These are phyloP conservation scores for Limnodromus scolopaceus DNA, from an alignment of 2,797 vertebrate genomes.

Conservation along the genomic window DNA sequence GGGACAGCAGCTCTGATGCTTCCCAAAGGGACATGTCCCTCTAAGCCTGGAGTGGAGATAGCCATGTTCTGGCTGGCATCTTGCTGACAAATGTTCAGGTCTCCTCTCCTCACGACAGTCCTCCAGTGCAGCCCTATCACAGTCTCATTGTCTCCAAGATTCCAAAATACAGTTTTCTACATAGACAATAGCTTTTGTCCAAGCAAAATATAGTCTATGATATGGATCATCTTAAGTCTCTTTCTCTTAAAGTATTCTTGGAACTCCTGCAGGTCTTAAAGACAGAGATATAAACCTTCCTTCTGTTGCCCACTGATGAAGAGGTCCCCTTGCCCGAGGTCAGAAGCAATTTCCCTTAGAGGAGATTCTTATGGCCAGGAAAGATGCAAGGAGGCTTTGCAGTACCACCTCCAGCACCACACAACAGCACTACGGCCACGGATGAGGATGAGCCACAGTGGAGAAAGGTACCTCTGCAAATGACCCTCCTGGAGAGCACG, in stretches of 20 bases:
- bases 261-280: not conserved
- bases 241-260: not conserved
- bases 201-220: not conserved
- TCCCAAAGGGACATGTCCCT: accelerated
- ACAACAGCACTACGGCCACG: accelerated
- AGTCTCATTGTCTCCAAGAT: not conserved
- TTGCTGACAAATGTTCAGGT: not conserved
- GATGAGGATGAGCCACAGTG: not conserved
- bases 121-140: not conserved
- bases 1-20: not conserved
- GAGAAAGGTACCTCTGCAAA: not conserved
- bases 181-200: too few relatives aligned
- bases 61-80: accelerated
- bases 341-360: not conserved
- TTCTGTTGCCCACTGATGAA: not conserved
- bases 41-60: not conserved
- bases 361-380: not conserved
- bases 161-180: not conserved
- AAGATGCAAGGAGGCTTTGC: not conserved
- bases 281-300: not conserved
- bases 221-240: not conserved
- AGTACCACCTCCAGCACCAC: not conserved
- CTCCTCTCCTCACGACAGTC: not conserved
- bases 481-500: not conserved
- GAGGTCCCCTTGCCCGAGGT: not conserved